Evolutionary conservation across 2,797 vertebrate species (phyloP), one percentile per base, ranked within the genome.

Genomic region (Crossoptilon crossoptilon): DNA sequence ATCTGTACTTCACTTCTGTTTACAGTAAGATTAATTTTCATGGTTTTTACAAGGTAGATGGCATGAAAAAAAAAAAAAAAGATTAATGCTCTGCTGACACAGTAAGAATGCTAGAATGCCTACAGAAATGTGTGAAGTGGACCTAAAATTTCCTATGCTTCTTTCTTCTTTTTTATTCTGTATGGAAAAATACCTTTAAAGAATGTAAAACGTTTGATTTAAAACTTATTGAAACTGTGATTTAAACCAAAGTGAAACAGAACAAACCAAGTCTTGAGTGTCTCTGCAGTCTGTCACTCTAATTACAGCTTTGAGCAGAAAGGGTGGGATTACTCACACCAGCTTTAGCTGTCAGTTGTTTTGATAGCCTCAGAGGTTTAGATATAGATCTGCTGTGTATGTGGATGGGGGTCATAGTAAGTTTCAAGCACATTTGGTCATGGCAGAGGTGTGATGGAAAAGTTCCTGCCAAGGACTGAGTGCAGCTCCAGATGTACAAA

Each of bases 31-130:
- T 53, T 41, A 26, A 31, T 70, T 80, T 19, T 71, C 19, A 66
- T 11, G 11, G 14, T 64, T 89, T 71, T 15, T 12, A 75, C 14
- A 60, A 58, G 78, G 68, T 58, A 74, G 63, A 83, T 21, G 9
- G 8, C 23, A 66, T 49, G 22, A 49, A 88, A 93, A 88, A 93
- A 93, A 88, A 93, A 93, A 71, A 39, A 64, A 21, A 56, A 23
- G 18, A 39, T 75, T 43, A 88, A 56, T 76, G 31, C 18, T 84
- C 23, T 73, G n/a, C 43, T 87, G 46, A 64, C 35, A 41, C 23
- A 29, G 9, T 51, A 76, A 56, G 79, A 71, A 86, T n/a, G 9
- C 5, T 72, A 35, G 15, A 77, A 89, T 83, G 67, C 22, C 33
- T 72, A 22, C 1, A 62, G 7, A 72, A 15, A 43, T 62, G 17